Base-by-base conservation (phyloP, 1,140 invertebrate species). In the Cryptotermes secundus region DNA sequence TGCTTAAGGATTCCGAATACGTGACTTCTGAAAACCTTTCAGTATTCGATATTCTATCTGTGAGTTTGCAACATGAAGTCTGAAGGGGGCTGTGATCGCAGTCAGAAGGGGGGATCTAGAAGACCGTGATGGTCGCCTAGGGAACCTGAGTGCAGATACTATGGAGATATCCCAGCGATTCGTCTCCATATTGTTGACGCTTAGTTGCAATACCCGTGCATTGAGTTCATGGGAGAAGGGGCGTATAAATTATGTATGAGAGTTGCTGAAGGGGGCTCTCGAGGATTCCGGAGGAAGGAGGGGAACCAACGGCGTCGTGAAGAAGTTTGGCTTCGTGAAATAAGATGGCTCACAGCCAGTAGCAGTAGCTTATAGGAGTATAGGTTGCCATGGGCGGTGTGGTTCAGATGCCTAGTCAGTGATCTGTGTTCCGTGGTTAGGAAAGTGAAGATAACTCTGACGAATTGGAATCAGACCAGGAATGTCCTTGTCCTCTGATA, bases 161-260 rank as follows among this genome's bases (percentile, higher is more conserved):
- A 49, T 49, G 45, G 45, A 81, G 80, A 81, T 38, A 45, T 38
- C 80, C 26, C 12, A 38, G 80, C 35, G 22, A 81, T 81, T 81
- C 80, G 80, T 81, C 80, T 81, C 80, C 80, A 81, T 81, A 81
- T 81, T 81, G 80, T 81, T 81, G 80, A 81, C 80, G 80, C 80
- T 81, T 81, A 81, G 34, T 45, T 81, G 80, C 34, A 81, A 81
- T 81, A 81, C 26, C 34, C 80, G 45, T 49, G 14, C 45, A 49
- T 0, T 31, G 35, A 26, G 34, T 31, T 34, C n/a, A 45, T 26
- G 80, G 80, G 34, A 34, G 80, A 34, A 34, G 34, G 80, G 80
- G 34, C 35, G 34, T 36, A 36, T 81, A 19, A 81, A 81, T 81
- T 81, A 81, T 81, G 80, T 45, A 81, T 81, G 80, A 81, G 80